Base-by-base conservation (phyloP, 2,888 invertebrate genomes). In the Drosophila acutilabella region DNA sequence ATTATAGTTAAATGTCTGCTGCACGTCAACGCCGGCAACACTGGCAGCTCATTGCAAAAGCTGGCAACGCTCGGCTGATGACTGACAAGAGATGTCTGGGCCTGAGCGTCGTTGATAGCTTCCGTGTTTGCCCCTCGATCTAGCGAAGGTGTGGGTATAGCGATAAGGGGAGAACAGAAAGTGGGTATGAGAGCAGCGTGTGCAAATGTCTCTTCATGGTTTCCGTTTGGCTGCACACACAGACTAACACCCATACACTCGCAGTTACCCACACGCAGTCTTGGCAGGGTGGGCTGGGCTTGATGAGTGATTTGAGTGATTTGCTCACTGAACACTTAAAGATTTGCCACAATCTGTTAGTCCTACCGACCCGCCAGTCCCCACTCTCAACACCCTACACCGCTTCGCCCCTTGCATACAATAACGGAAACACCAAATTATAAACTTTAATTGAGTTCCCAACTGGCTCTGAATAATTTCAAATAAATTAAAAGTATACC, bases 1-100 rank as follows among this genome's bases (percentile, higher is more conserved):
- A 85, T 81, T 76, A 81, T 82, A 85, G 85, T 81, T 81, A 85
- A 81, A 85, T 74, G 85, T 85, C 80, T 64, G 80, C 67, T 71
- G 81, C 78, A 65, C 74, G 71, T 67, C 77, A 67, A 41, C 57
- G 51, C 42, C 36, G 52, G 14, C 52, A 40, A 41, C 26, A 48
- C 30, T 33, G 47, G 47, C 26, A 48, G 14, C 48, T 10, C 44
- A 8, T 30, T 18, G 44, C 18, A 20, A 30, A 33, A 30, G 30
- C 48, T 18, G 48, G 48, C 48, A 33, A 50, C 48, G 33, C 69
- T 53, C 78, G 8, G 23, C 51, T 56, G 80, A 80, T 76, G 82
- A 60, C 80, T 80, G 73, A 71, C 67, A 74, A 45, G 57, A 33
- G 56, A 53, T 66, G 61, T 18, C 71, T 20, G 48, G 10, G 78